phyloP scores from a whole-genome alignment of 2,113 vertebrate species.

The Dromiciops gliroides region DNA sequence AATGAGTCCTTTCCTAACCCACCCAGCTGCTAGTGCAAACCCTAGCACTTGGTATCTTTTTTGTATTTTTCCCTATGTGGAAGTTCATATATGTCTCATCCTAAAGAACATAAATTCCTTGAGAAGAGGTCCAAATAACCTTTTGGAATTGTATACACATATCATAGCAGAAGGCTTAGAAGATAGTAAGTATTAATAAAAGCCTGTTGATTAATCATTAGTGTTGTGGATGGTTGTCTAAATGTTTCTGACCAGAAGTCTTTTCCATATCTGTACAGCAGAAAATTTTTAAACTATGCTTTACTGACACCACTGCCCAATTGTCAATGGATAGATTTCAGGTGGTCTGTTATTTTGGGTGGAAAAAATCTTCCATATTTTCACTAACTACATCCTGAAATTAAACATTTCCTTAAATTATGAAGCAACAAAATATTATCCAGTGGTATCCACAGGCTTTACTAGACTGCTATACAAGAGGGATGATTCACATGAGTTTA shows the following conservation, averaged over 20 bases:
- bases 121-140: not conserved
- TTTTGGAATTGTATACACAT: not conserved
- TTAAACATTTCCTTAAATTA: not conserved
- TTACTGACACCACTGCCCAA: not conserved
- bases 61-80: not conserved
- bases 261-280: not conserved
- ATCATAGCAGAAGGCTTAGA: not conserved
- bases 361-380: not conserved
- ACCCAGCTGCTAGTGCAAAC: not conserved
- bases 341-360: not conserved
- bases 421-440: not conserved
- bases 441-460: not conserved
- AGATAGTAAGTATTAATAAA: not conserved
- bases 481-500: not conserved
- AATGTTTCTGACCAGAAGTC: not conserved
- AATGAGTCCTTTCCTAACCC: not conserved
- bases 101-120: not conserved
- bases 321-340: not conserved
- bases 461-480: not conserved
- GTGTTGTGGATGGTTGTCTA: not conserved
- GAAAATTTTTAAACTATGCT: not conserved
- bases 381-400: not conserved
- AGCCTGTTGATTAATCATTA: not conserved
- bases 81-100: not conserved
- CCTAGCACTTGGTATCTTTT: not conserved